A percentile compares a stretch with the other conserved stretches of the same genome.
These are phyloP conservation scores for Lucilia sericata DNA, from an alignment of 1,140 invertebrate species.

Conservation along the genomic window DNA sequence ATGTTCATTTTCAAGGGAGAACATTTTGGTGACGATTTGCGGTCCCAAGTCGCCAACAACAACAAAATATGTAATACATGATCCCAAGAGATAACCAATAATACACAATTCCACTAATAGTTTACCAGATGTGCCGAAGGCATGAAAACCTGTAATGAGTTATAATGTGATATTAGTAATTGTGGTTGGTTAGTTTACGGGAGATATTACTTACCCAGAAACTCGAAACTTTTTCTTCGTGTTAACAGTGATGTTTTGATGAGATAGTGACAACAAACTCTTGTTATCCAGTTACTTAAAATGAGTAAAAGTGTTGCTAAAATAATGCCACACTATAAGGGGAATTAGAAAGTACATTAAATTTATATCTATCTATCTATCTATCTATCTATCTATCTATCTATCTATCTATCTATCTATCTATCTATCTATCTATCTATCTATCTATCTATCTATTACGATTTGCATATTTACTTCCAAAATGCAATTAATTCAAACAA, in stretches of 20 bases:
- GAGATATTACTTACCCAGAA: slow-evolving; percentile 73
- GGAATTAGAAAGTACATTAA: too few species aligned
- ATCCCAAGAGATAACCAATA: slow-evolving; percentile 94
- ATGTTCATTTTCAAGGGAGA: slow-evolving; percentile 78
- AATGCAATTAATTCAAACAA: too few species aligned
- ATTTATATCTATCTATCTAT: too few species aligned
- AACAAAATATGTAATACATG: slow-evolving; percentile 97
- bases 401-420: too few species aligned
- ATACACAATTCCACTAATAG: slow-evolving; percentile 91
- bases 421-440: too few species aligned
- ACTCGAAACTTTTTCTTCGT: slow-evolving; percentile 90
- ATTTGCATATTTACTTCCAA: too few species aligned
- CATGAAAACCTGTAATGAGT: slow-evolving; percentile 69
- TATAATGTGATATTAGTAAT: slow-evolving; percentile 37
- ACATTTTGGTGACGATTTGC: slow-evolving; percentile 85
- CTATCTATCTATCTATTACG: too few species aligned
- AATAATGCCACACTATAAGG: slow-evolving; percentile 89
- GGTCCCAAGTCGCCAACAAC: slow-evolving; percentile 96
- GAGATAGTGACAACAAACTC: slow-evolving; percentile 91
- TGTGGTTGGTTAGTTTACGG: not conserved
- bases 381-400: too few species aligned
- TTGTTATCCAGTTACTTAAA: slow-evolving; percentile 85
- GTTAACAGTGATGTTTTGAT: slow-evolving; percentile 91
- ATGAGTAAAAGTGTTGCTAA: slow-evolving; percentile 86
- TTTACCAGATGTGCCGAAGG: slow-evolving; percentile 92